Percentiles rank a stretch among this genome's conserved stretches.
Conservation (phyloP, 2,888 invertebrate species). For the Venusia cambrica region DNA sequence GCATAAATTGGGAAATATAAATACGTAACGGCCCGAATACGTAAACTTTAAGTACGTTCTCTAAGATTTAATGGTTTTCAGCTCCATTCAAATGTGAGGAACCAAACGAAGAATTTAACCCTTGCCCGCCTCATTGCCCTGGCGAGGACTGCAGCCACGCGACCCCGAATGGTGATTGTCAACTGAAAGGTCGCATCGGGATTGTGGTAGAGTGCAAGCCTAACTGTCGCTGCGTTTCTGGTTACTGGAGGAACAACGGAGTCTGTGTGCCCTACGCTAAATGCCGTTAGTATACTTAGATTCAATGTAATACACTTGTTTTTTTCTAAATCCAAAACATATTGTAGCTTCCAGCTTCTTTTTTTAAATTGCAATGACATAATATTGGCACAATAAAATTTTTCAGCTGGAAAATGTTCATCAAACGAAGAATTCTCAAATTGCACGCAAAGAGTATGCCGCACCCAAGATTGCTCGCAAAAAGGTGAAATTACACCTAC, state of each 20-base stretch:
- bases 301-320: too few relatives aligned
- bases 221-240: constrained; percentile 40
- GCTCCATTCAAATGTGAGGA: constrained; percentile 40
- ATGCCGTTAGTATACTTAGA: constrained; percentile 35
- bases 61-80: too few relatives aligned
- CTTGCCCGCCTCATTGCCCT: constrained; percentile 45
- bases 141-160: constrained; percentile 43
- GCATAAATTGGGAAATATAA: too few relatives aligned
- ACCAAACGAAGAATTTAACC: constrained; percentile 38
- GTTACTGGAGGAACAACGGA: constrained; percentile 41
- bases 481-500: neutral
- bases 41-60: too few relatives aligned
- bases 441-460: neutral
- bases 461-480: constrained; percentile 2
- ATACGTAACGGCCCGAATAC: too few relatives aligned
- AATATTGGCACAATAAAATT: too few relatives aligned
- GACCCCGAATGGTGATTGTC: constrained; percentile 38
- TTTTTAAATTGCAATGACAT: too few relatives aligned
- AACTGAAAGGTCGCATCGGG: constrained; percentile 28
- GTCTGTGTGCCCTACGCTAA: constrained; percentile 44
- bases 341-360: too few relatives aligned
- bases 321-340: too few relatives aligned
- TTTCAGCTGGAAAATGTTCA: constrained; percentile 12
- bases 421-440: constrained; percentile 12
- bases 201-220: constrained; percentile 40